These are phyloP conservation scores for Drosophila ezoana DNA, from an alignment of 2,888 invertebrate genomes.

Conservation along the genomic window DNA sequence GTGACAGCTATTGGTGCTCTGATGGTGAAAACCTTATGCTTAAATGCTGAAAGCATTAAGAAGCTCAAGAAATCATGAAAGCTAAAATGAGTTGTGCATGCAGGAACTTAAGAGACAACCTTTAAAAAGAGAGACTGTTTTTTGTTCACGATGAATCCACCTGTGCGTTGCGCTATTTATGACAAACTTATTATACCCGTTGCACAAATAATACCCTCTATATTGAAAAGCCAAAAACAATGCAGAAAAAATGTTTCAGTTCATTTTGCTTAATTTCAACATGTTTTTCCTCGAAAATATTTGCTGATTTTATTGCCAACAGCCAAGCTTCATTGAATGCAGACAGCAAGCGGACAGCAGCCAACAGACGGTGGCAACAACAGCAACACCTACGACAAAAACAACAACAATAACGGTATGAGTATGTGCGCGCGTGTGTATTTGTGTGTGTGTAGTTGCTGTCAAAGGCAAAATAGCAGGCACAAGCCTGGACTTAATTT, in stretches of 20 bases:
- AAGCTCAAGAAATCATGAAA: too few relatives aligned
- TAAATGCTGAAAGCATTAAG: too few relatives aligned
- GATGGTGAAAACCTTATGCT: too few relatives aligned
- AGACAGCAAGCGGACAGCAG: constrained; percentile 15
- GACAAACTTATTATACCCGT: background rate
- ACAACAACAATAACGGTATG: background rate
- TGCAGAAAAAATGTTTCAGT: constrained; percentile 2
- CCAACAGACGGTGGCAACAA: constrained; percentile 8
- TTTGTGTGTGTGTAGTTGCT: constrained; percentile 23
- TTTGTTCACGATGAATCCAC: too few relatives aligned
- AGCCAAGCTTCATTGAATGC: constrained; percentile 23
- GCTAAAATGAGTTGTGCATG: too few relatives aligned
- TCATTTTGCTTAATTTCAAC: constrained; percentile 32
- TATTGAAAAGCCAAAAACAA: background rate
- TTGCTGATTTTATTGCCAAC: constrained; percentile 38
- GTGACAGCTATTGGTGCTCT: too few relatives aligned
- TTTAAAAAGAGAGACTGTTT: too few relatives aligned
- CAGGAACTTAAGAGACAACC: too few relatives aligned
- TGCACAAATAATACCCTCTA: background rate
- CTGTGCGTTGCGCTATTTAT: background rate
- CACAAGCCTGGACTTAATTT: constrained; percentile 67
- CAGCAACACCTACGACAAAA: constrained; percentile 20
- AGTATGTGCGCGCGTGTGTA: constrained; percentile 4
- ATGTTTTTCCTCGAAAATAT: constrained; percentile 19
- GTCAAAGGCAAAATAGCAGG: constrained; percentile 65